Evolutionary conservation across 2,888 invertebrate genomes (phyloP), one percentile per base, ranked within the genome.

Genomic region (Syrista parreyssii): DNA sequence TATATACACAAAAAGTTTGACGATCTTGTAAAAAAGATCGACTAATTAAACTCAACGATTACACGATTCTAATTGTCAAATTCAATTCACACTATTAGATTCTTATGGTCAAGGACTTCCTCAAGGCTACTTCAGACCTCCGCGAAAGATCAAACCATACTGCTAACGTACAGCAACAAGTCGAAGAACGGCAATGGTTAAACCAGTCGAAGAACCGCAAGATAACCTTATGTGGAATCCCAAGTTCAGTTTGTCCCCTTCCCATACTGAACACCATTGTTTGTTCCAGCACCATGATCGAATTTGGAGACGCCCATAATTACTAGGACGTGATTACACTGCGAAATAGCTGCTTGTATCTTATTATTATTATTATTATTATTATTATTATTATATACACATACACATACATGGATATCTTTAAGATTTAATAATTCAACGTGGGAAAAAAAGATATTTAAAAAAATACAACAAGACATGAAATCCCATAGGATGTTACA

Each of bases 261-360:
- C 55, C 55, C 23, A 55, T 80, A 78, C 79, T 77, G 80, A 81
- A 81, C 78, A 75, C 82, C 86, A 88, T 86, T 89, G 89, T 87
- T 55, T 23, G 55, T 55, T 55, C 23, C 23, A 55, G 55, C 55
- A 55, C 55, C 79, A 81, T 81, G 79, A 82, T 83, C 85, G 85
- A 89, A 88, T 89, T 89, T 87, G 87, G 88, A 82, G 87, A 87
- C 88, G 89, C 78, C 87, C 87, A 89, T 89, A 89, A 90, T 86
- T 86, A 86, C 77, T 68, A 80, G 73, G 74, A 76, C 78, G 55
- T 55, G 55, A 55, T 55, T 55, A 23, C 9, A 55, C 55, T 55
- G 55, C 15, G 23, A 55, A 23, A 55, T 23, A 15, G 9, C 23
- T 23, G 23, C 1, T 23, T 55, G 23, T 55, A 23, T 9, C 23